A percentile compares a stretch with the other conserved stretches of the same genome.
phyloP scores from a whole-genome alignment of 2,797 vertebrate species.

The Helostoma temminkii region DNA sequence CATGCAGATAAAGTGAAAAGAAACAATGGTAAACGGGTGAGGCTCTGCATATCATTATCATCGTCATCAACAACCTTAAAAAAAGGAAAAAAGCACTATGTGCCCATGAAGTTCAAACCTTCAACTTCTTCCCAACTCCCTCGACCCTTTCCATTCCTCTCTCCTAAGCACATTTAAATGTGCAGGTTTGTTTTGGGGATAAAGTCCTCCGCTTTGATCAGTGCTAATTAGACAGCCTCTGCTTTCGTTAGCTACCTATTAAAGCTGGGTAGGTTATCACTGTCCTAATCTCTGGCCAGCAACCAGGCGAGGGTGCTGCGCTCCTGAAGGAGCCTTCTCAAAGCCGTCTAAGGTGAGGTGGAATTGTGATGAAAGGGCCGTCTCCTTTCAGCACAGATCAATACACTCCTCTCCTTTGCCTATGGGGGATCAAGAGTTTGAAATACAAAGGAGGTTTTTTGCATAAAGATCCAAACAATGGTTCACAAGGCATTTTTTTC shows the following conservation, averaged over 20 bases:
- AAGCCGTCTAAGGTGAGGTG: constrained; percentile 81
- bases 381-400: constrained; percentile 82
- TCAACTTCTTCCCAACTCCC: constrained; percentile 47
- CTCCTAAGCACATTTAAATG: constrained; percentile 79
- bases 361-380: constrained; percentile 82
- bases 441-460: constrained; percentile 84
- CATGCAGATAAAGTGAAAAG: constrained; percentile 51
- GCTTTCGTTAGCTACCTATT: constrained; percentile 82
- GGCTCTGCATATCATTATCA: constrained; percentile 61
- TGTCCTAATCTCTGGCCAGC: constrained; percentile 85
- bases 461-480: constrained; percentile 86
- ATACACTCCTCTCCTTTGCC: constrained; percentile 83
- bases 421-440: constrained; percentile 83
- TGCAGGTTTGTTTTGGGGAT: constrained; percentile 89
- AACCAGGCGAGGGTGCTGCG: constrained; percentile 86
- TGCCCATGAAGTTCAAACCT: constrained; percentile 72
- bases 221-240: constrained; percentile 84
- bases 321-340: constrained; percentile 81
- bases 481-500: constrained; percentile 78
- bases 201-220: constrained; percentile 85
- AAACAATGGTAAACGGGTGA: constrained; percentile 26
- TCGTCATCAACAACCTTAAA: constrained; percentile 4
- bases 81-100: constrained; percentile 26
- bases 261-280: constrained; percentile 78
- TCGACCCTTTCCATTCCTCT: constrained; percentile 24